Evolutionary conservation across 1,140 invertebrate genomes (phyloP).

Genomic region (Brachionus sp.): DNA sequence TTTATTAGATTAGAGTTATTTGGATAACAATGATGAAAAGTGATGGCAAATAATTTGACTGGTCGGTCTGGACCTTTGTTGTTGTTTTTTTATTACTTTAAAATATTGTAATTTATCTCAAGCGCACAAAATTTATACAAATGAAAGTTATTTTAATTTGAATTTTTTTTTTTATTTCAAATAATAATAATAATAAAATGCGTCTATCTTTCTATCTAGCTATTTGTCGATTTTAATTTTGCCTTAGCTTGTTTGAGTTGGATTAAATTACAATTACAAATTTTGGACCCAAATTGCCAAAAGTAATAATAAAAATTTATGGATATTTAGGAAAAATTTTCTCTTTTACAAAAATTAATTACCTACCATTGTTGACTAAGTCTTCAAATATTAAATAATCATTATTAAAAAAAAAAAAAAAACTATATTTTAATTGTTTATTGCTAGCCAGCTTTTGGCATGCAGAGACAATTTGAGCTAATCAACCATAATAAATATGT

Average conservation of each 20-base stretch:
- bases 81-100: background rate
- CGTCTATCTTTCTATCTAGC: constrained; percentile 32
- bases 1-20: constrained; percentile 33
- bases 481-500: background rate
- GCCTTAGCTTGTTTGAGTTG: background rate
- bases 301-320: constrained; percentile 30
- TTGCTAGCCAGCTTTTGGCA: background rate
- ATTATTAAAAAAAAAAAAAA: background rate
- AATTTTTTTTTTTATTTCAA: background rate
- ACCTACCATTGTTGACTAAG: background rate
- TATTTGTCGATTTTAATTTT: constrained; percentile 33
- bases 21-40: background rate
- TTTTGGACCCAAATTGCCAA: constrained; percentile 4
- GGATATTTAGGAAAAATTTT: constrained; percentile 1
- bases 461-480: background rate
- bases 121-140: constrained; percentile 21
- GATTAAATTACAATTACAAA: constrained; percentile 40
- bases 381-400: constrained; percentile 36
- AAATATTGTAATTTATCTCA: constrained; percentile 21
- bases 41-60: background rate
- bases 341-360: background rate
- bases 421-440: background rate
- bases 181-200: background rate
- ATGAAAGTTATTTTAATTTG: constrained; percentile 35
- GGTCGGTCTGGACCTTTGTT: constrained; percentile 5